Evolutionary conservation across 2,797 vertebrate species (phyloP).

Genomic region (Stomatorhinus walkeri): DNA sequence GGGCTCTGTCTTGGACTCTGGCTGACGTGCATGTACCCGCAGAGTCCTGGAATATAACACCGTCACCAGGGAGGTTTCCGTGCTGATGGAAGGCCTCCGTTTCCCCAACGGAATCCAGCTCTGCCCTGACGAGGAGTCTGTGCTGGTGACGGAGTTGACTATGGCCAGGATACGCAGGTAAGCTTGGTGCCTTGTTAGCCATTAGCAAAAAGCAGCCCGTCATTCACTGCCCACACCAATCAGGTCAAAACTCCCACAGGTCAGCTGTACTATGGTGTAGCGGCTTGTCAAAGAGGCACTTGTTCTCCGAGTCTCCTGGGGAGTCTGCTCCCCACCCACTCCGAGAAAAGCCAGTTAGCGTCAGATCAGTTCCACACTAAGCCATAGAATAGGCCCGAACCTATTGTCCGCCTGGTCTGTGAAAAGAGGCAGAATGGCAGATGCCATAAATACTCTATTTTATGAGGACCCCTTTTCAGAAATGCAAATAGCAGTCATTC

Average conservation of each 20-base stretch:
- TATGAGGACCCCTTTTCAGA: neutral
- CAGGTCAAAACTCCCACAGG: neutral
- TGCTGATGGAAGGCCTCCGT: conserved; percentile 81
- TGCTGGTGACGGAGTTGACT: conserved; percentile 82
- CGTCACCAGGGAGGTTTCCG: conserved; percentile 72
- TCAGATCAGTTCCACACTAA: neutral
- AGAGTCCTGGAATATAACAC: conserved; percentile 86
- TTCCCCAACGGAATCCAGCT: conserved; percentile 92
- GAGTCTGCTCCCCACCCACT: neutral
- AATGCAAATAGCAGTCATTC: neutral
- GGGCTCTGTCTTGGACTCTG: neutral
- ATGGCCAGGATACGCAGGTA: conserved; percentile 91
- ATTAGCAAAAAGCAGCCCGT: neutral
- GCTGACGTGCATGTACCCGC: conserved; percentile 6
- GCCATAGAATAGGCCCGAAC: neutral
- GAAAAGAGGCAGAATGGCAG: neutral
- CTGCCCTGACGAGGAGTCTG: conserved; percentile 83
- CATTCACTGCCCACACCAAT: neutral
- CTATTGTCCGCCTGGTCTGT: neutral
- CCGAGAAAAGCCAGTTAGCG: neutral
- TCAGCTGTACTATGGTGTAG: neutral
- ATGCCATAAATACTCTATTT: neutral
- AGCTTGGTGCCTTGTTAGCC: neutral
- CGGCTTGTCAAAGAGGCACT: neutral
- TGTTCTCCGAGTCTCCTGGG: neutral